These are phyloP conservation scores for Cynoglossus semilaevis DNA, from an alignment of 2,113 vertebrate genomes.

Conservation along the genomic window DNA sequence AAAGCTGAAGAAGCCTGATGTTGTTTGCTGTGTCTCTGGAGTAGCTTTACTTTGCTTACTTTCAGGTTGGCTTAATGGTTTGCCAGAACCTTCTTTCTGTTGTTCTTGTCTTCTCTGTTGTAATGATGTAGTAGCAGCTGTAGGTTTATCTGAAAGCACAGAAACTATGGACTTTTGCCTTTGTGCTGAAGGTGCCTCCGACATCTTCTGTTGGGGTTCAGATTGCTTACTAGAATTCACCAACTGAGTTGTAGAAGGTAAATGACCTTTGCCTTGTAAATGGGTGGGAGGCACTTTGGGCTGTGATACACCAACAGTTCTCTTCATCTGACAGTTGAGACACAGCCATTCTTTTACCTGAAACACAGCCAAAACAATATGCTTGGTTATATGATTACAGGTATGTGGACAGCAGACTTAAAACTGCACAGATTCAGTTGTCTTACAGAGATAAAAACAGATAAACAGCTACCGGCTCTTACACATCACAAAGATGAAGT, in stretches of 20 bases:
- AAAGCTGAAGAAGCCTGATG: slow-evolving; percentile 75
- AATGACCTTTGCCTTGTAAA: slow-evolving; percentile 60
- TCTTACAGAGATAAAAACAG: neutral
- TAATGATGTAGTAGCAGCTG: slow-evolving; percentile 16
- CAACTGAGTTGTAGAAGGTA: slow-evolving; percentile 15
- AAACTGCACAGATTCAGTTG: neutral
- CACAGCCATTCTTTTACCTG: slow-evolving; percentile 92
- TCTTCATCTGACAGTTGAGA: slow-evolving; percentile 93
- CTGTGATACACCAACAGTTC: slow-evolving; percentile 81
- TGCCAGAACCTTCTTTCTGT: slow-evolving; percentile 39
- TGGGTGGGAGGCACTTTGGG: slow-evolving; percentile 55
- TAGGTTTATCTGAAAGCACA: slow-evolving; percentile 64
- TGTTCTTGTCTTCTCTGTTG: slow-evolving; percentile 41
- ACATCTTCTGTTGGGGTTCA: slow-evolving; percentile 37
- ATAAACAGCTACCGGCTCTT: neutral
- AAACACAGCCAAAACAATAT: slow-evolving; percentile 12
- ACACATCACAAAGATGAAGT: neutral
- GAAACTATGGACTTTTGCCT: slow-evolving; percentile 53
- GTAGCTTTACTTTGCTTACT: slow-evolving; percentile 73
- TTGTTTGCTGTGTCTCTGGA: slow-evolving; percentile 58
- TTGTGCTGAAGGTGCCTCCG: slow-evolving; percentile 29
- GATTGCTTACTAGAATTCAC: slow-evolving; percentile 32
- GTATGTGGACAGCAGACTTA: too few relatives aligned
- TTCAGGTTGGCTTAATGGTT: slow-evolving; percentile 44
- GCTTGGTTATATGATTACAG: neutral